A percentile compares a stretch with the other conserved stretches of the same genome.
These are phyloP conservation scores for Caenorhabditis briggsae DNA, from an alignment of 1,140 invertebrate genomes.

Conservation along the genomic window DNA sequence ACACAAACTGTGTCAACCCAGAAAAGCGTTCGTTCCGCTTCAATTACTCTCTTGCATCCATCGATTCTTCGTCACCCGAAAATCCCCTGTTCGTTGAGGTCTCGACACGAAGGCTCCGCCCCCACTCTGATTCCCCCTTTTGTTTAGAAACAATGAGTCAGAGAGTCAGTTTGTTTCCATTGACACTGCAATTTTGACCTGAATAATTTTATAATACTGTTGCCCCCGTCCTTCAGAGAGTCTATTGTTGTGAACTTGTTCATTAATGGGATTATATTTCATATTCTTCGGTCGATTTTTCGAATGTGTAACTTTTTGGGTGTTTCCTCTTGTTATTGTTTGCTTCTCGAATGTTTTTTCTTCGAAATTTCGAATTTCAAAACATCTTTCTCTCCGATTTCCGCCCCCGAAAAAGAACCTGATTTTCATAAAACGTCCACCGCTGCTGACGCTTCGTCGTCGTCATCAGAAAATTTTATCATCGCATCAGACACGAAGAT, in stretches of 20 bases:
- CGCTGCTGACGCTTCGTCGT: constrained; percentile 25
- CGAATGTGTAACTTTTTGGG: not conserved
- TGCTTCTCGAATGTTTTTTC: not conserved
- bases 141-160: not conserved
- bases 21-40: constrained; percentile 40
- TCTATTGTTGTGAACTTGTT: too few relatives aligned
- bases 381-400: not conserved
- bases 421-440: constrained; percentile 46
- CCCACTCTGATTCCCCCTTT: not conserved
- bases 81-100: not conserved
- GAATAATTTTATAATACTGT: not conserved
- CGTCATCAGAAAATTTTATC: constrained; percentile 29
- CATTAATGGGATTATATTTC: too few relatives aligned
- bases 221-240: too few relatives aligned
- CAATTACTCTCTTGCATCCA: not conserved
- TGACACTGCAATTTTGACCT: not conserved
- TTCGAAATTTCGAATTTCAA: not conserved
- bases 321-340: constrained; percentile 4
- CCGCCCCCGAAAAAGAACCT: constrained; percentile 45
- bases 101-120: not conserved
- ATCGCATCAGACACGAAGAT: not conserved
- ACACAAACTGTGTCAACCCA: not conserved
- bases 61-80: not conserved
- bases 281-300: not conserved
- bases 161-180: not conserved